Evolutionary conservation across 1,140 invertebrate species (phyloP), one percentile per base, ranked within the genome.

Genomic region (Apis cerana): DNA sequence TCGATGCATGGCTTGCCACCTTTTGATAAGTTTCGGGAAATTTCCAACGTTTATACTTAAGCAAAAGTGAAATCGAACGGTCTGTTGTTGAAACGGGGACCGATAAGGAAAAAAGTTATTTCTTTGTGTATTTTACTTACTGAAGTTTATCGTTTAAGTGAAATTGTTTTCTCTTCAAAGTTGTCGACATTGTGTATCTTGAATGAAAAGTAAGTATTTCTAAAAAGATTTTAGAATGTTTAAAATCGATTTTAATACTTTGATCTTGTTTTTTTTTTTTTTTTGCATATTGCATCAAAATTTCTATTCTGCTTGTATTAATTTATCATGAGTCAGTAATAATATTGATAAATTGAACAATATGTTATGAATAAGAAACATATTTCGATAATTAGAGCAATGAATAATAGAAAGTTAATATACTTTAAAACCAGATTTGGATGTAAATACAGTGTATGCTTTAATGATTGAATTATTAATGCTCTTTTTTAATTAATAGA

Each of bases 21-120:
- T 71, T 43, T n/a, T 23, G 23, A 79, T 62, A n/a, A 71, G 23
- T 71, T 61, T 71, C 21, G 1, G 21, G 19, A 27, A 79, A 33
- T 54, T 62, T 71, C 48, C 77, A 33, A 61, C 19, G 43, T 3
- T 9, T 11, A 23, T 15, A 43, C 5, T 43, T 43, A 43, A 43
- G 33, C 33, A 17, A n/a, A 12, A 2, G 9, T 27, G 56, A 52
- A 75, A 33, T 58, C 13, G 17, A 61, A 27, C 10, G 10, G 1
- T 1, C 12, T 0, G n/a, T 54, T 43, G 4, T 43, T 43, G 33
- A 43, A 43, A 43, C 33, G 33, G 0, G 33, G 0, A 43, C 33
- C 33, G 33, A 43, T 43, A 43, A 43, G 33, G 5, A 43, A 43
- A 43, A 43, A 43, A 43, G 33, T 43, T 43, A 43, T 43, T 43